phyloP scores from a whole-genome alignment of 2,888 invertebrate genomes.

The Dolomedes plantarius region DNA sequence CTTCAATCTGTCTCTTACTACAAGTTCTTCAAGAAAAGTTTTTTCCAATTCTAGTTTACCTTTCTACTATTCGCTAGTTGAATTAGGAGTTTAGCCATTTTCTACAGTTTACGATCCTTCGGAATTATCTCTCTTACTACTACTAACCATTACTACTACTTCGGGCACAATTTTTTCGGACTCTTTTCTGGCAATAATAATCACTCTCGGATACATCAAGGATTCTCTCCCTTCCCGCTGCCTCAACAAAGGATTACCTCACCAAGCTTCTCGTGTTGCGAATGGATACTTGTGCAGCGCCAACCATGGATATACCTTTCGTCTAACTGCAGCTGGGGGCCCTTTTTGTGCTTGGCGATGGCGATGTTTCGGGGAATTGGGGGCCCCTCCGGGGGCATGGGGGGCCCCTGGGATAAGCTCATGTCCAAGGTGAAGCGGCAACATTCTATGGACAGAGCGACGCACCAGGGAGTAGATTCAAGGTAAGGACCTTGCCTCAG shows the following conservation, averaged over 20 bases:
- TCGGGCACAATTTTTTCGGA: conserved; percentile 21
- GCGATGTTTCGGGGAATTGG: conserved; percentile 66
- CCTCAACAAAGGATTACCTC: not conserved
- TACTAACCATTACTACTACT: not conserved
- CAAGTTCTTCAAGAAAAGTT: too few species aligned
- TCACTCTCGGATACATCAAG: not conserved
- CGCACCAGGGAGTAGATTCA: conserved; percentile 56
- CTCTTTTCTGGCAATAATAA: conserved; percentile 3
- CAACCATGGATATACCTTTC: conserved; percentile 15
- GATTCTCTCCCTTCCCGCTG: not conserved
- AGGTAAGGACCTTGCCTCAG: conserved; percentile 51
- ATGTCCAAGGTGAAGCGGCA: conserved; percentile 63
- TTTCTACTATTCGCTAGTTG: not conserved
- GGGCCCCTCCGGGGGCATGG: conserved; percentile 63
- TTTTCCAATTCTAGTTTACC: too few species aligned
- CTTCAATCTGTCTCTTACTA: too few species aligned
- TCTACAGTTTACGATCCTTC: not conserved
- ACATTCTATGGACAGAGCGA: conserved; percentile 23
- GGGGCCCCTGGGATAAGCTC: conserved; percentile 70
- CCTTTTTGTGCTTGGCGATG: conserved; percentile 11
- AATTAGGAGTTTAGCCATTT: conserved; percentile 4
- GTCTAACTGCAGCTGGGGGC: not conserved
- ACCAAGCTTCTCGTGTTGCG: not conserved
- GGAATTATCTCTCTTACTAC: not conserved
- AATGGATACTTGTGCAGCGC: not conserved